These are phyloP conservation scores for Anabacerthia variegaticeps DNA, from an alignment of 2,797 vertebrate species.

Conservation along the genomic window DNA sequence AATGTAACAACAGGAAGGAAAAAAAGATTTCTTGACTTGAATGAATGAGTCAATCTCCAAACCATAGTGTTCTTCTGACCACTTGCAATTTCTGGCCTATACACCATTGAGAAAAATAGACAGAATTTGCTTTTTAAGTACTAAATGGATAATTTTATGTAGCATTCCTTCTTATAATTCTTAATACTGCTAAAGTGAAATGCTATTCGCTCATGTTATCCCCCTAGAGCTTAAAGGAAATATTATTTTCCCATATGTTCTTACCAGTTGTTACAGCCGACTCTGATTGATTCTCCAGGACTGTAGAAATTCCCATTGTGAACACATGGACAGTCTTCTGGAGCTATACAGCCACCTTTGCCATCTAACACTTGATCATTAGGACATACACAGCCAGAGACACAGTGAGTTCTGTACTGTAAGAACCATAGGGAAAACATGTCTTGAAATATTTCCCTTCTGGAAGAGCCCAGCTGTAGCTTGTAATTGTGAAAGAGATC, in stretches of 20 bases:
- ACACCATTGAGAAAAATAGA: background rate
- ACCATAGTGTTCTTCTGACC: background rate
- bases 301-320: conserved; percentile 85
- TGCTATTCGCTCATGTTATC: background rate
- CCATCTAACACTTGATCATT: conserved; percentile 82
- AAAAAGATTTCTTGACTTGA: background rate
- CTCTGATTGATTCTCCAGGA: conserved; percentile 82
- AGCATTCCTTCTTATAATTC: background rate
- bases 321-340: conserved; percentile 84
- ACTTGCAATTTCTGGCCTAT: background rate
- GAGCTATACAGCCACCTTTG: conserved; percentile 80
- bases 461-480: background rate
- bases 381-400: conserved; percentile 90
- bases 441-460: background rate
- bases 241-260: conserved; percentile 4
- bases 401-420: conserved; percentile 85
- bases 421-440: background rate
- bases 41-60: background rate
- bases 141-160: background rate
- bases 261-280: conserved; percentile 93
- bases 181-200: background rate
- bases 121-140: background rate
- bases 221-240: background rate
- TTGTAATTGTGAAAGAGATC: background rate
- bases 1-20: background rate